phyloP scores from a whole-genome alignment of 2,888 invertebrate species.

The Pyrgus malvae region DNA sequence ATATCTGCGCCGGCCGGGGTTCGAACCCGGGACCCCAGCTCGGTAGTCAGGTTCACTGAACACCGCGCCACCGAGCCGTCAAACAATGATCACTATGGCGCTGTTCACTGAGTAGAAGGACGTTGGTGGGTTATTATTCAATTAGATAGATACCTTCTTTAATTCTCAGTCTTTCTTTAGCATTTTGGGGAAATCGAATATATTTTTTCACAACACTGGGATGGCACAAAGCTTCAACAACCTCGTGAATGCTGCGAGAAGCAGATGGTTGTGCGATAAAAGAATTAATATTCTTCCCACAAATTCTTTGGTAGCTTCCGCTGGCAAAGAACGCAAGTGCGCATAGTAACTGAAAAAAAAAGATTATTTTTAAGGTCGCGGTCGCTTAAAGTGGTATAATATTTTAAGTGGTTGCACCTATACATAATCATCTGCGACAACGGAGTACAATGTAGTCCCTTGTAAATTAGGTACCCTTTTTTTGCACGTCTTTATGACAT shows the following conservation, averaged over 20 bases:
- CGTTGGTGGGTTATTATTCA: not conserved
- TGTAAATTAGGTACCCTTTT: not conserved
- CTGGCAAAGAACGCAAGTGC: not conserved
- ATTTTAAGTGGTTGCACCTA: not conserved
- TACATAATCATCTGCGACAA: not conserved
- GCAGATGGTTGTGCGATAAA: not conserved
- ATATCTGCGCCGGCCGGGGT: no score
- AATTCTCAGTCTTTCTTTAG: not conserved
- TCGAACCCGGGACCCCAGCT: no score
- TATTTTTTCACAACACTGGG: not conserved
- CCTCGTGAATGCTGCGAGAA: not conserved
- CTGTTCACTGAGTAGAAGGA: conserved; percentile 34
- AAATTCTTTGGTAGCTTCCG: not conserved
- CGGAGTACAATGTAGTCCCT: not conserved
- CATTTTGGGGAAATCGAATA: not conserved
- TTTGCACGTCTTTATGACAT: not conserved
- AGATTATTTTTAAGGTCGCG: not conserved
- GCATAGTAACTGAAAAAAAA: not conserved
- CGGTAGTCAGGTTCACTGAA: no score
- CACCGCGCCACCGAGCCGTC: no score
- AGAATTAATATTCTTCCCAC: not conserved
- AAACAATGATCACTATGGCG: no score
- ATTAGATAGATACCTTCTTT: not conserved
- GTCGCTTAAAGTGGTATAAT: not conserved
- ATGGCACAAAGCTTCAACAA: not conserved